Base-by-base conservation (phyloP, 2,888 invertebrate genomes). In the Ptychoptera albimana region DNA sequence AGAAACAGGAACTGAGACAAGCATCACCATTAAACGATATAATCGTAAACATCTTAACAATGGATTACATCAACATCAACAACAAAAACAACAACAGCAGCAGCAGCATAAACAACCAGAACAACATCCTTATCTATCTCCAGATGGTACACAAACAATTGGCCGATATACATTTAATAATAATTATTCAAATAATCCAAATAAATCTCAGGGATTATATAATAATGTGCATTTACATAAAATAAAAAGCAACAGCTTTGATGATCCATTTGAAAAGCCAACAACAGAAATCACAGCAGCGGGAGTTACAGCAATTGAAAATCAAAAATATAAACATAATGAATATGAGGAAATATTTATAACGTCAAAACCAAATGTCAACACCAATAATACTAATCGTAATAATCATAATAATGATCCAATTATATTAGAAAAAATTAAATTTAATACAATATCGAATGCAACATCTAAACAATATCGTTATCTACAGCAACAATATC, bases 21-120 rank as follows among this genome's bases (percentile, higher is more conserved):
- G n/a, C 34, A 34, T 2, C 34, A 23, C 23, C 23, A 23, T 23
- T 23, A 23, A 23, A 3, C 23, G 23, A 23, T 23, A 23, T 23
- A 23, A 23, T 23, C 23, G 23, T 23, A 23, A 23, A 23, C 23
- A 23, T 23, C 7, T 23, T 23, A 23, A 23, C 23, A 23, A 23
- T 10, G 29, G 32, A 4, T 6, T n/a, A 34, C 37, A 40, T 34
- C 32, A 44, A 37, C 42, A 44, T 12, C 42, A 43, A 12, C 45
- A 43, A 29, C 30, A 36, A 30, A 30, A 42, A 35, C 36, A 45
- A 38, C 32, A 43, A 37, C 23, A 39, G 39, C 31, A 37, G 34
- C 29, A 42, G 32, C 37, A 44, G 36, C 42, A n/a, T n/a, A n/a
- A 48, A n/a, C 37, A 39, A 36, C 15, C 13, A 32, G 10, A 35